Percentiles rank a stretch among this genome's conserved stretches.
These are phyloP conservation scores for Ispidina lecontei DNA, from an alignment of 2,797 vertebrate species.

Conservation along the genomic window DNA sequence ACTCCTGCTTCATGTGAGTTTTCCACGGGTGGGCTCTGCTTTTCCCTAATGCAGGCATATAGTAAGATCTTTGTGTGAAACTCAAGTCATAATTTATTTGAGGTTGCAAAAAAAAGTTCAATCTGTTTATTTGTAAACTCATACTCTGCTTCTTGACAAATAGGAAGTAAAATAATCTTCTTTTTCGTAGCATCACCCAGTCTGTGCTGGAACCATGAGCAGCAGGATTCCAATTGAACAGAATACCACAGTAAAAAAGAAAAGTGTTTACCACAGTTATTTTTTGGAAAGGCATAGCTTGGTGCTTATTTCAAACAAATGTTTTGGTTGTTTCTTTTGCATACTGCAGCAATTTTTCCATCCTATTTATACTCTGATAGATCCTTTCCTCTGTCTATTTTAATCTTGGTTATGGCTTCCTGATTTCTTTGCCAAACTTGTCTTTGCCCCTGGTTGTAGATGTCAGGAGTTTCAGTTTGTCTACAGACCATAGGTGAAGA, in stretches of 20 bases:
- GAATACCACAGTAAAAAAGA: constrained; percentile 37
- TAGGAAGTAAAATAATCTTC: constrained; percentile 9
- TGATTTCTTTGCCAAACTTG: neutral
- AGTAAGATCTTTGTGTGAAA: neutral
- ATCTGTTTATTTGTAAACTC: constrained; percentile 46
- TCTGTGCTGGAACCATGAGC: constrained; percentile 14
- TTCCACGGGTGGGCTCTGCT: neutral
- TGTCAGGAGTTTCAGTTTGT: neutral
- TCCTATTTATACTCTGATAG: neutral
- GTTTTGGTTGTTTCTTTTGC: neutral
- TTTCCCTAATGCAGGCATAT: neutral
- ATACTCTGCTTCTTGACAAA: constrained; percentile 6
- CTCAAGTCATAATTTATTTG: constrained; percentile 15
- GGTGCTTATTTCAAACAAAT: constrained; percentile 21
- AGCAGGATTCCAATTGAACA: constrained; percentile 36
- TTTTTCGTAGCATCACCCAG: constrained; percentile 19
- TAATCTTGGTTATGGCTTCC: neutral
- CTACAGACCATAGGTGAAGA: neutral
- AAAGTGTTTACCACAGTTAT: constrained; percentile 27
- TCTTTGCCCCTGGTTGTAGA: neutral
- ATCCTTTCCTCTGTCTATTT: neutral
- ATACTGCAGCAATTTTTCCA: neutral
- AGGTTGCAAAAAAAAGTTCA: constrained; percentile 19
- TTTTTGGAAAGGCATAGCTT: constrained; percentile 11
- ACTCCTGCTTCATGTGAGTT: neutral